These are phyloP conservation scores for Tupiocoris notatus DNA, from an alignment of 2,888 invertebrate species.

Conservation along the genomic window DNA sequence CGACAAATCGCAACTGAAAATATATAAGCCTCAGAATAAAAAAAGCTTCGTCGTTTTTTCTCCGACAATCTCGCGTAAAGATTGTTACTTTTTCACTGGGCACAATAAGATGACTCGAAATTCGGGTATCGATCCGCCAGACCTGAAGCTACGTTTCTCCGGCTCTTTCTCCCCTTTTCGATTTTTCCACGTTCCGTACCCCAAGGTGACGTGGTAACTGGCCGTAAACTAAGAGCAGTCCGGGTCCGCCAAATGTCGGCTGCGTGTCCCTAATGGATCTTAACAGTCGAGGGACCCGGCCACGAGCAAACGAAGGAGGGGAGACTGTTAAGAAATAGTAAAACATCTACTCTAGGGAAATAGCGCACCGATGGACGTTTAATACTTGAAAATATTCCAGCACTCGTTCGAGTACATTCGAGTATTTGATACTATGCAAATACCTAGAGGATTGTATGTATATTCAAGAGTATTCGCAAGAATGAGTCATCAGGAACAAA, in stretches of 20 bases:
- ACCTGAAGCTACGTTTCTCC: background rate
- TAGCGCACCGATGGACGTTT: background rate
- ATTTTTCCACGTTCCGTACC: background rate
- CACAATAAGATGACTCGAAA: conserved; percentile 1
- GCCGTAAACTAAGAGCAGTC: background rate
- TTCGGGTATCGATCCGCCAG: background rate
- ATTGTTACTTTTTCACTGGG: too few relatives aligned
- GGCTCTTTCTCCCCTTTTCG: background rate
- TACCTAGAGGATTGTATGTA: too few relatives aligned
- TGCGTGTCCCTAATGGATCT: conserved; percentile 17
- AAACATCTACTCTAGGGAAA: background rate
- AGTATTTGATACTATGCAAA: too few relatives aligned
- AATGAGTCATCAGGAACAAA: too few relatives aligned
- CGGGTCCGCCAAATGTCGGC: conserved; percentile 25
- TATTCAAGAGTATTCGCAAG: too few relatives aligned
- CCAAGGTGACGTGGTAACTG: conserved; percentile 27
- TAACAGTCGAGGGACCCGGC: background rate
- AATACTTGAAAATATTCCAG: too few relatives aligned
- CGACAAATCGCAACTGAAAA: too few relatives aligned
- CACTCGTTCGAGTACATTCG: too few relatives aligned
- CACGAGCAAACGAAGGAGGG: too few relatives aligned
- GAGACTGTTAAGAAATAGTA: background rate
- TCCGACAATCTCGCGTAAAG: too few relatives aligned
- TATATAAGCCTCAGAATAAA: too few relatives aligned
- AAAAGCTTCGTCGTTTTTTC: too few relatives aligned